Conservation (phyloP, 2,888 invertebrate genomes). For the Prenolepis imparis region DNA sequence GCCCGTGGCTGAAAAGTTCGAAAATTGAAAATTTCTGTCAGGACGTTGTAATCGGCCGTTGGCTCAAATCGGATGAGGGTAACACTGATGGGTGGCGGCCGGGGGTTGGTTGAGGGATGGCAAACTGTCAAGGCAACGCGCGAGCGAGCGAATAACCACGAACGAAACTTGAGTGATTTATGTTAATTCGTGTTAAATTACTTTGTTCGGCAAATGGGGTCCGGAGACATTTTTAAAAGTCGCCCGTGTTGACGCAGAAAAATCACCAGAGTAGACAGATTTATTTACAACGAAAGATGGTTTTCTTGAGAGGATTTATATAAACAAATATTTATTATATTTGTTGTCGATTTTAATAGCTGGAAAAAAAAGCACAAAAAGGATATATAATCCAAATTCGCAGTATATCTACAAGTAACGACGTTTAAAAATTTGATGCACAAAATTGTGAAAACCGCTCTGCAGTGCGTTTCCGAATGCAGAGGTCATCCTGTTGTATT, state of each 20-base stretch:
- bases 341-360: not conserved
- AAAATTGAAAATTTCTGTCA: conserved; percentile 77
- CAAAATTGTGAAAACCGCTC: conserved; percentile 39
- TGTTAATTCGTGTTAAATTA: conserved; percentile 82
- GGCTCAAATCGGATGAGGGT: conserved; percentile 59
- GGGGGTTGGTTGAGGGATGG: conserved; percentile 48
- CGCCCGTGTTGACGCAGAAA: conserved; percentile 22
- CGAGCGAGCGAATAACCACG: conserved; percentile 72
- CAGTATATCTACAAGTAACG: not conserved
- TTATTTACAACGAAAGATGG: not conserved
- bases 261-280: not conserved
- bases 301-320: not conserved
- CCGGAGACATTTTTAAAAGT: conserved; percentile 73
- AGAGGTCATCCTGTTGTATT: conserved; percentile 18
- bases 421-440: conserved; percentile 38
- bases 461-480: conserved; percentile 18
- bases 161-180: conserved; percentile 77
- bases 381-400: conserved; percentile 8
- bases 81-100: conserved; percentile 48
- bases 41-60: conserved; percentile 74
- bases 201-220: conserved; percentile 73
- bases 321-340: not conserved
- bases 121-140: conserved; percentile 61
- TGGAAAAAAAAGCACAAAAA: not conserved
- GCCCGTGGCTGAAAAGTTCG: conserved; percentile 64